Base-by-base conservation (phyloP, 2,888 invertebrate genomes). In the Sminthurinus aureus region DNA sequence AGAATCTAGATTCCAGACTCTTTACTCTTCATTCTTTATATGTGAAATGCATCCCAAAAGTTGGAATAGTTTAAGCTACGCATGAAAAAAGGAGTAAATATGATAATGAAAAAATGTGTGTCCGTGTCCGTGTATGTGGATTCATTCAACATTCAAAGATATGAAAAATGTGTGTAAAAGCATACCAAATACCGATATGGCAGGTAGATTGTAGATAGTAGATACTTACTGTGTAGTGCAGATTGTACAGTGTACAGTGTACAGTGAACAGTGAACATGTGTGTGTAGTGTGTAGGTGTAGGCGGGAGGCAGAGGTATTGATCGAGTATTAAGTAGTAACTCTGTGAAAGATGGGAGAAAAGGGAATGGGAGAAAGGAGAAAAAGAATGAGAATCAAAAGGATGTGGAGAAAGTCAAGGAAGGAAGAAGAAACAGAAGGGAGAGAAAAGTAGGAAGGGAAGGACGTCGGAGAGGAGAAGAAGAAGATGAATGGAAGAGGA, bases 401-500 rank as follows among this genome's bases (percentile, higher is more conserved):
- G 71, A 22, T 20, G 24, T 11, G 24, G 71, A 71, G 71, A 71
- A 22, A 24, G 3, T 2, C 24, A 24, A 26, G 13, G 71, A 24
- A 15, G 13, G 24, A 24, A 24, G 58, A 22, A 82, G 69, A 79
- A 73, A 66, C 67, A 81, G 24, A 50, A 58, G 50, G 64, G 64
- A 69, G 77, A 78, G 69, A 67, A 50, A 83, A 66, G 64, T 20
- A 52, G 74, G 22, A 73, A 38, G 26, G 18, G 26, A 58, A 50
- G 22, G 66, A 38, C 13, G 77, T 67, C 4, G 22, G 26, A 22
- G 69, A 13, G 67, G 20, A n/a, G 22, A 22, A 20, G 50, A 12
- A 50, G 78, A 38, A 22, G 20, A 50, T 22, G 78, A 80, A 71
- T 78, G 71, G 24, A 13, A 22, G 71, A 71, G 71, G 12, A 24